Conservation (phyloP, 2,113 vertebrate genomes). For the Crotalus tigris region DNA sequence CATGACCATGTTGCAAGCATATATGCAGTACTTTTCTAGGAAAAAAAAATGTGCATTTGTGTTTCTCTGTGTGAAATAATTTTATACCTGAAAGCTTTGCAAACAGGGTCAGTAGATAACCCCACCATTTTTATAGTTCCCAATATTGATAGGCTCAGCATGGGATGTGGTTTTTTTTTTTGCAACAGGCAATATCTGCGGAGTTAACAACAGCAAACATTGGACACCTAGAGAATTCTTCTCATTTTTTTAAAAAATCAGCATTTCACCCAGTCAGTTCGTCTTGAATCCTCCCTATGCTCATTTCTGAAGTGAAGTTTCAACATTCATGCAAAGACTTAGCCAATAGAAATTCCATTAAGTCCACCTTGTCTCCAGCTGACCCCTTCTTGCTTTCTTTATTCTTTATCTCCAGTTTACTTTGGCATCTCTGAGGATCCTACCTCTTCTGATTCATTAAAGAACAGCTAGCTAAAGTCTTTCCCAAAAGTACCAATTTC, state of each 20-base stretch:
- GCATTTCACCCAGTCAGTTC: not conserved
- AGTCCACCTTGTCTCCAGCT: not conserved
- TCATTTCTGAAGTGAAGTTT: not conserved
- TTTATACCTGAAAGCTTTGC: not conserved
- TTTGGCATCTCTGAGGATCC: constrained; percentile 3
- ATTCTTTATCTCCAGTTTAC: not conserved
- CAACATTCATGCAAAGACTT: not conserved
- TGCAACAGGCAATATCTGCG: not conserved
- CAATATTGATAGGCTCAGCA: not conserved
- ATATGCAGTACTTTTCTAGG: not conserved
- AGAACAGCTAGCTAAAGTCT: not conserved
- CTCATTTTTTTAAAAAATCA: not conserved
- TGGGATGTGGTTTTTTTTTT: not conserved
- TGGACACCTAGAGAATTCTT: not conserved
- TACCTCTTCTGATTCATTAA: not conserved
- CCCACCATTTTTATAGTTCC: not conserved
- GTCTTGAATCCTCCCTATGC: not conserved
- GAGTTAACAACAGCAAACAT: not conserved
- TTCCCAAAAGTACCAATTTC: not conserved
- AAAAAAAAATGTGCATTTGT: not conserved
- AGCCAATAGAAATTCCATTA: not conserved
- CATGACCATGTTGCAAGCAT: not conserved
- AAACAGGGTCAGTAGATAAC: not conserved
- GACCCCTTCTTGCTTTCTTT: not conserved
- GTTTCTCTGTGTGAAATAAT: not conserved